Evolutionary conservation across 1,140 invertebrate species (phyloP), one percentile per base, ranked within the genome.

Genomic region (Cotesia typhae): DNA sequence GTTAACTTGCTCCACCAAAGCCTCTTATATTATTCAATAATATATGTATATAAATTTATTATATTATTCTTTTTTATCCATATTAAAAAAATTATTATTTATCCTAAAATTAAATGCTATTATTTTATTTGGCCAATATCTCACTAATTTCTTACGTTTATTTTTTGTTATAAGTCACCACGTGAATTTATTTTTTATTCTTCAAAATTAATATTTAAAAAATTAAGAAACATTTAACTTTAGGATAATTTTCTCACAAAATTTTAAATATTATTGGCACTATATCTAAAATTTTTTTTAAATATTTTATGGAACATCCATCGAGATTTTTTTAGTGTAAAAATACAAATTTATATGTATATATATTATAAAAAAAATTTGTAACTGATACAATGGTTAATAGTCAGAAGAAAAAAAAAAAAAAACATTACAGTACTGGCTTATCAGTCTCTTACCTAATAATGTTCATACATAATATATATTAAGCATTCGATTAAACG

Each of bases 321-420:
- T 12, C 4, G 28, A 6, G 9, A 5, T 37, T 38, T 20, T 20
- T 65, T 65, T 71, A 51, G 70, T 71, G 70, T 65, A 71, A 71
- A 71, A 71, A 71, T 71, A 71, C 61, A 35, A 65, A 57, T 64
- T 65, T 51, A 51, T 70, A 60, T 70, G 63, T 36, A 70, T 71
- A 65, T 65, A 37, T 55, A 36, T 41, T 12, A 14, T 52, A 63
- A 63, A 47, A 63, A 63, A 60, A 60, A 60, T 61, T 12, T 17
- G 38, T 55, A 38, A 28, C 2, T 28, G 28, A 28, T 28, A 28
- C 28, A 28, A 28, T 28, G 28, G 28, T 28, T 28, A 2, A 28
- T 28, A 2, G 1, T 28, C 28, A 28, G 28, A 28, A 28, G 3
- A 28, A 28, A 28, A 28, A 28, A 28, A 28, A 55, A 12, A 55